Evolutionary conservation across 2,797 vertebrate species (phyloP).

Genomic region (Sciurus vulgaris): DNA sequence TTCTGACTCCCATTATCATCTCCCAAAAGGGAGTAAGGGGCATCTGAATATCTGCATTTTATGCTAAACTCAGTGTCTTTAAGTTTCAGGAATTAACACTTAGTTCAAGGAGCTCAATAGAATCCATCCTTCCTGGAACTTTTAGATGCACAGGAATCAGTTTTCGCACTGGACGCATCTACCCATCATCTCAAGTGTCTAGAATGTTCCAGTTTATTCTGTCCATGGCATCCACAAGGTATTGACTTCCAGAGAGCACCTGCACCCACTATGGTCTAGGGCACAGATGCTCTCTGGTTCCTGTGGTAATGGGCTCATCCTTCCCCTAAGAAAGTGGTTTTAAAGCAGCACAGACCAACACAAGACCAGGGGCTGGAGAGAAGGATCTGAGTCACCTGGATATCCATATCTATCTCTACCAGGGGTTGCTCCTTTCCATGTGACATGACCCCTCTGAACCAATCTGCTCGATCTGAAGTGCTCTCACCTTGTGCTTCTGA

Average conservation of each 20-base stretch:
- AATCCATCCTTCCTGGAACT: background rate
- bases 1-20: background rate
- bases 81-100: background rate
- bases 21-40: background rate
- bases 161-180: background rate
- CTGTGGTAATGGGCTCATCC: background rate
- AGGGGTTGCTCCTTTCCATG: background rate
- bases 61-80: background rate
- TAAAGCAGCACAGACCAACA: conserved; percentile 28
- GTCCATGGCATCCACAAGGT: background rate
- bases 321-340: background rate
- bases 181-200: background rate
- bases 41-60: background rate
- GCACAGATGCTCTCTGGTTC: background rate
- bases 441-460: background rate
- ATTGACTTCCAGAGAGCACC: background rate
- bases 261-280: background rate
- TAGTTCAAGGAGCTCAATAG: background rate
- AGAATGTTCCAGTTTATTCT: background rate
- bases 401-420: background rate
- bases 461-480: background rate
- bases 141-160: background rate
- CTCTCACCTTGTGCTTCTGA: background rate
- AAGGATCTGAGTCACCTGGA: background rate
- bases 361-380: background rate